Percentiles rank a stretch among this genome's conserved stretches.
phyloP scores from a whole-genome alignment of 2,888 invertebrate species.

The Ormyrus rosae region DNA sequence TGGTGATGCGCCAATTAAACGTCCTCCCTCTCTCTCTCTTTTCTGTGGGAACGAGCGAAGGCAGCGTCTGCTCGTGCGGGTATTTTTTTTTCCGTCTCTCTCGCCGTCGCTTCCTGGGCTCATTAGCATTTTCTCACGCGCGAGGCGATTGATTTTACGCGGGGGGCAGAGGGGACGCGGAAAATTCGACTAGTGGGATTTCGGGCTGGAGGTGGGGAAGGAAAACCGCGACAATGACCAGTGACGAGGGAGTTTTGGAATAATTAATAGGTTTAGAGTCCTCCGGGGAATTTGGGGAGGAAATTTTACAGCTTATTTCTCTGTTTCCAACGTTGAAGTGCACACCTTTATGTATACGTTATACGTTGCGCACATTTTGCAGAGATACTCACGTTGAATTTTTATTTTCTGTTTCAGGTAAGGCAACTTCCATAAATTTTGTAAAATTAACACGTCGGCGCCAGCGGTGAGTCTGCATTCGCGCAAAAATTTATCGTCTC shows the following conservation, averaged over 20 bases:
- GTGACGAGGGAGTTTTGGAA: no score
- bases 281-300: no score
- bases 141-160: conserved; percentile 13
- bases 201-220: neutral
- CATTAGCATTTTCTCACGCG: conserved; percentile 15
- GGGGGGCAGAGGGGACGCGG: neutral
- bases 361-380: no score
- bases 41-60: no score
- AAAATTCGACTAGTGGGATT: neutral
- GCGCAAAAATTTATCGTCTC: no score
- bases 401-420: conserved; percentile 11
- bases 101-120: neutral
- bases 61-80: no score
- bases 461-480: neutral
- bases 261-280: no score
- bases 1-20: conserved; percentile 36
- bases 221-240: no score
- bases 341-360: no score
- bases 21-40: neutral
- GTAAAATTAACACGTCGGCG: neutral
- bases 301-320: no score
- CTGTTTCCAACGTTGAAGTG: no score
- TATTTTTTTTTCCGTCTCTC: no score
- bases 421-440: neutral
- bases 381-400: neutral